phyloP scores from a whole-genome alignment of 2,888 invertebrate species.

The Drosophila parthenogenetica region DNA sequence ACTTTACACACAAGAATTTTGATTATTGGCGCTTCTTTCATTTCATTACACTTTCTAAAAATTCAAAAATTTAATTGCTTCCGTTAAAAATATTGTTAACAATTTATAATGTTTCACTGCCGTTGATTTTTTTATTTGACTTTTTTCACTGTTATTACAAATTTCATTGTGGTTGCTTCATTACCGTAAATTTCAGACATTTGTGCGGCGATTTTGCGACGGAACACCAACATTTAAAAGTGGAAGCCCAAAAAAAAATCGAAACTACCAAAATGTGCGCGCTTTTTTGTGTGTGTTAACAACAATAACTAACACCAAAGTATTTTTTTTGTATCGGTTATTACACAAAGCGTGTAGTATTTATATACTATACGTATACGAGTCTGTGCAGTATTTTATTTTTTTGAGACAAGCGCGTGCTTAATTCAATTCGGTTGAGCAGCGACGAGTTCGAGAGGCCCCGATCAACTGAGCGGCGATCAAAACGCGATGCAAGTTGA shows the following conservation, averaged over 20 bases:
- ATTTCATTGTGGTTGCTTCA: slow-evolving; percentile 22
- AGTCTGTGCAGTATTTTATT: slow-evolving; percentile 6
- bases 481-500: slow-evolving; percentile 52
- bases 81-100: slow-evolving; percentile 14
- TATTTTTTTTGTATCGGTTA: slow-evolving; percentile 2
- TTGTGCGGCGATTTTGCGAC: slow-evolving; percentile 11
- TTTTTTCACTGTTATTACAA: slow-evolving; percentile 3
- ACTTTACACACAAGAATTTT: neutral
- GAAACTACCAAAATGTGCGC: slow-evolving; percentile 19
- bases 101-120: slow-evolving; percentile 18
- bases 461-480: slow-evolving; percentile 79
- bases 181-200: slow-evolving; percentile 45
- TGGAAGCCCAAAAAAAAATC: neutral
- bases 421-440: slow-evolving; percentile 48
- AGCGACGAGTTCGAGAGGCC: slow-evolving; percentile 73
- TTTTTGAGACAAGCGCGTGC: slow-evolving; percentile 39
- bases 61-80: slow-evolving; percentile 23
- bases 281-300: slow-evolving; percentile 16
- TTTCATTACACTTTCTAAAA: slow-evolving; percentile 18
- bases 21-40: slow-evolving; percentile 2
- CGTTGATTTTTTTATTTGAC: neutral
- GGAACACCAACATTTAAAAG: slow-evolving; percentile 14
- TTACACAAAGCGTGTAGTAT: slow-evolving; percentile 3
- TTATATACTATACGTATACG: slow-evolving; percentile 23
- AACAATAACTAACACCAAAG: slow-evolving; percentile 24